Evolutionary conservation across 2,113 vertebrate species (phyloP).

Genomic region (Gallinago jamesoni): DNA sequence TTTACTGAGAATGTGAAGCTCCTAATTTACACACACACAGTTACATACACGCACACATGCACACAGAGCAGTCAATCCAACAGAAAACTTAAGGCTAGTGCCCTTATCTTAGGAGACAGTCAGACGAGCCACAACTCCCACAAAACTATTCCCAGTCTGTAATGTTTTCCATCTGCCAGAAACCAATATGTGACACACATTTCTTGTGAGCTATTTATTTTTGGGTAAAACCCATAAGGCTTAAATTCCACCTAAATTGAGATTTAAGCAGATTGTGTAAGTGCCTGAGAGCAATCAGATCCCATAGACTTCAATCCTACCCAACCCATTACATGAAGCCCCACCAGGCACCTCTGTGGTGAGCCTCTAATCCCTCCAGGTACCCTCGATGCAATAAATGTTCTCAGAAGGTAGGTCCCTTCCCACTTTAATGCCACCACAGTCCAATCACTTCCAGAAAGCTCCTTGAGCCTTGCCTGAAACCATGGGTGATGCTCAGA

Average conservation of each 20-base stretch:
- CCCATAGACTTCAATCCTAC: neutral
- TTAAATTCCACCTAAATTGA: neutral
- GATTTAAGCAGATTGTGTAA: constrained; percentile 14
- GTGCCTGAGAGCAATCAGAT: neutral
- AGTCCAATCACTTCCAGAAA: neutral
- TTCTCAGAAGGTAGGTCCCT: neutral
- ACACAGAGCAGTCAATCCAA: constrained; percentile 30
- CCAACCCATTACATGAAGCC: neutral
- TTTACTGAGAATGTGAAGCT: constrained; percentile 57
- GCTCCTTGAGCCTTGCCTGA: neutral
- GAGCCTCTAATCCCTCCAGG: neutral
- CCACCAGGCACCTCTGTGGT: neutral
- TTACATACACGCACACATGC: neutral
- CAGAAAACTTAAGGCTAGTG: constrained; percentile 26
- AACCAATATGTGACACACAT: constrained; percentile 5
- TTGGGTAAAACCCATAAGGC: constrained; percentile 18
- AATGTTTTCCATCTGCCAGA: constrained; percentile 51
- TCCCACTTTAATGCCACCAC: neutral
- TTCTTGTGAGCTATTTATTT: constrained; percentile 22
- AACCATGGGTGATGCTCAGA: neutral
- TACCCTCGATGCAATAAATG: neutral
- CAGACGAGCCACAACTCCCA: constrained; percentile 31
- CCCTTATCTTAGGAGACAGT: constrained; percentile 48
- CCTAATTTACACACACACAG: constrained; percentile 41
- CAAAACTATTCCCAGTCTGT: constrained; percentile 31